These are phyloP conservation scores for Sphaerophoria rueppellii DNA, from an alignment of 2,888 invertebrate genomes.

Conservation along the genomic window DNA sequence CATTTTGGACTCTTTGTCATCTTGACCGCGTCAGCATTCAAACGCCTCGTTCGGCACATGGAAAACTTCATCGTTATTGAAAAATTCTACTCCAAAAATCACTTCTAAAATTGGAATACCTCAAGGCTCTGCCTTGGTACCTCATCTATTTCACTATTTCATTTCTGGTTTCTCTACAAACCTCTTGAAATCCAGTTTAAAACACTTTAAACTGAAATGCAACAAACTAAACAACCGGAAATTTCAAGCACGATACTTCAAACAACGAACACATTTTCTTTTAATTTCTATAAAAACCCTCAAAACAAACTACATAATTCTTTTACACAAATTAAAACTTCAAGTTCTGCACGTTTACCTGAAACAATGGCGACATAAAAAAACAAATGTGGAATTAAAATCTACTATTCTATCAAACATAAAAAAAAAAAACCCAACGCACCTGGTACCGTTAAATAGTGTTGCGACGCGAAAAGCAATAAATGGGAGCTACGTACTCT, in stretches of 20 bases:
- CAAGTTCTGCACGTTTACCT: slow-evolving; percentile 13
- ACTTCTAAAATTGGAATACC: no score
- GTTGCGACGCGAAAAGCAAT: neutral
- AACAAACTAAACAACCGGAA: neutral
- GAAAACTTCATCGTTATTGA: no score
- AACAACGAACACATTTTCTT: neutral
- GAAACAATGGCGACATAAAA: slow-evolving; percentile 3
- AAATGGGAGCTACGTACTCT: neutral
- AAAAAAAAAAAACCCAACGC: slow-evolving; percentile 9
- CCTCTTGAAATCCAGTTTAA: neutral
- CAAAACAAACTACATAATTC: neutral
- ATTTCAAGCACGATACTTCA: neutral
- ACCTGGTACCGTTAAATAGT: slow-evolving; percentile 3
- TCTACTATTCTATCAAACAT: neutral
- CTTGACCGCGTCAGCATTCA: no score
- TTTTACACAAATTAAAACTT: slow-evolving; percentile 23
- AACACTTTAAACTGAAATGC: neutral
- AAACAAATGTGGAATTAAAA: slow-evolving; percentile 12
- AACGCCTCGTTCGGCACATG: no score
- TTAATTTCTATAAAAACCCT: neutral
- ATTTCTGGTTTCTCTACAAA: no score
- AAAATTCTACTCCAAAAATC: no score
- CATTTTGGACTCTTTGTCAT: no score
- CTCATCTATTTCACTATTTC: no score
- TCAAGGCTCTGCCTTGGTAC: no score